A percentile compares a stretch with the other conserved stretches of the same genome.
These are phyloP conservation scores for Gobio occitaniae DNA, from an alignment of 2,797 vertebrate genomes.

Conservation along the genomic window DNA sequence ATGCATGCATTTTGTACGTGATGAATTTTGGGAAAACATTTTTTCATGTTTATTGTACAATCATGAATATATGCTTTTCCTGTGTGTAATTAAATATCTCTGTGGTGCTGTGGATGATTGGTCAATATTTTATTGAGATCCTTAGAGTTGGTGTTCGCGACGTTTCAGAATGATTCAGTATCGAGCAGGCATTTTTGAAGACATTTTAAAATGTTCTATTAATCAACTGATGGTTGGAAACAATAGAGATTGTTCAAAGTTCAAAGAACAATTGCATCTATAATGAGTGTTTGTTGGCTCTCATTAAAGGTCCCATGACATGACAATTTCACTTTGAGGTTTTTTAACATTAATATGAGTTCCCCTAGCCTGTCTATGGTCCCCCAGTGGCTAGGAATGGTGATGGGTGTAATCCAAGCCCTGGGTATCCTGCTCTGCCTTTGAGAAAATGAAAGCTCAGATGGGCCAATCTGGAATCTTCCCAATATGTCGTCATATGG, in stretches of 20 bases:
- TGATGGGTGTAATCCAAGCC: too few relatives aligned
- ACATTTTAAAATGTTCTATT: background rate
- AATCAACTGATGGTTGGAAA: background rate
- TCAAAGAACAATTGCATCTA: background rate
- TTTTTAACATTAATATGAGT: too few relatives aligned
- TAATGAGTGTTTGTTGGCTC: background rate
- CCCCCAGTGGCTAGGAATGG: too few relatives aligned
- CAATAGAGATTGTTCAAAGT: background rate
- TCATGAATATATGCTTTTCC: background rate
- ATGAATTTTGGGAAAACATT: background rate
- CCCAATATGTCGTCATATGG: too few relatives aligned
- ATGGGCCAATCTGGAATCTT: too few relatives aligned
- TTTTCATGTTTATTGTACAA: background rate
- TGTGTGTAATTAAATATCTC: slow-evolving; percentile 9
- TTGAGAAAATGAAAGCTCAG: too few relatives aligned
- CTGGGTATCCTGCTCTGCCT: too few relatives aligned
- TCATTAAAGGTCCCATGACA: too few relatives aligned
- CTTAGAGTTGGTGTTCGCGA: background rate
- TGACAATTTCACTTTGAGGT: too few relatives aligned
- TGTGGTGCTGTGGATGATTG: background rate
- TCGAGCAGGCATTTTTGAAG: background rate
- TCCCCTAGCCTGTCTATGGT: too few relatives aligned
- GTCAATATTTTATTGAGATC: background rate
- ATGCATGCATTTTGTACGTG: background rate
- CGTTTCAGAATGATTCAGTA: background rate